These are phyloP conservation scores for Eupelmus urozonus DNA, from an alignment of 2,888 invertebrate genomes.

Conservation along the genomic window DNA sequence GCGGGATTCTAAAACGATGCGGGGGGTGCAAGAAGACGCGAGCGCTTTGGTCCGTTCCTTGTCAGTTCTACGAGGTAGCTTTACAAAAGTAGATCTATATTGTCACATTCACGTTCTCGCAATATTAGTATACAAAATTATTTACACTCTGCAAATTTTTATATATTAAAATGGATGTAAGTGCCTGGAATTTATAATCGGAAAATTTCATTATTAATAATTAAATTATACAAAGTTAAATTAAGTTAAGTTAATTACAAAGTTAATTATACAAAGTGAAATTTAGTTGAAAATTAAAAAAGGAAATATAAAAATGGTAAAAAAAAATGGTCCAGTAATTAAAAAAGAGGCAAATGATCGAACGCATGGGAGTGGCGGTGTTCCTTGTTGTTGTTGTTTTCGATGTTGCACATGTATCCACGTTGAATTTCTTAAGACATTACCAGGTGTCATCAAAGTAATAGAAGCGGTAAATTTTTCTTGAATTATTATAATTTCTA, in stretches of 20 bases:
- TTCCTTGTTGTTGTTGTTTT: constrained; percentile 5
- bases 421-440: constrained; percentile 77
- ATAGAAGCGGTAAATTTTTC: constrained; percentile 88
- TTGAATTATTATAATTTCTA: no score
- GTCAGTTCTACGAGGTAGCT: no score
- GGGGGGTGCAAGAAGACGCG: constrained; percentile 39
- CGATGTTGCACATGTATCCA: constrained; percentile 88
- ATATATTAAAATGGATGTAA: no score
- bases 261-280: not conserved
- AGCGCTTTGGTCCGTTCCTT: no score
- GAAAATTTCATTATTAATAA: no score
- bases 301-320: constrained; percentile 30
- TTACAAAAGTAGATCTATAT: no score
- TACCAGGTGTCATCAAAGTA: constrained; percentile 86
- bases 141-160: no score
- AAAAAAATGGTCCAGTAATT: constrained; percentile 23
- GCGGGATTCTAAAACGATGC: constrained; percentile 27
- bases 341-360: constrained; percentile 77
- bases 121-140: no score
- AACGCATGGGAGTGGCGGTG: not conserved
- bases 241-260: not conserved
- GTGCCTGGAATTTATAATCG: no score
- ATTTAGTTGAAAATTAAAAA: not conserved
- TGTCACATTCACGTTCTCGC: no score
- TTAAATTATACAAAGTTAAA: not conserved